A percentile compares a stretch with the other conserved stretches of the same genome.
Evolutionary conservation across 2,888 invertebrate genomes (phyloP).

Genomic region (Athalia rosae): DNA sequence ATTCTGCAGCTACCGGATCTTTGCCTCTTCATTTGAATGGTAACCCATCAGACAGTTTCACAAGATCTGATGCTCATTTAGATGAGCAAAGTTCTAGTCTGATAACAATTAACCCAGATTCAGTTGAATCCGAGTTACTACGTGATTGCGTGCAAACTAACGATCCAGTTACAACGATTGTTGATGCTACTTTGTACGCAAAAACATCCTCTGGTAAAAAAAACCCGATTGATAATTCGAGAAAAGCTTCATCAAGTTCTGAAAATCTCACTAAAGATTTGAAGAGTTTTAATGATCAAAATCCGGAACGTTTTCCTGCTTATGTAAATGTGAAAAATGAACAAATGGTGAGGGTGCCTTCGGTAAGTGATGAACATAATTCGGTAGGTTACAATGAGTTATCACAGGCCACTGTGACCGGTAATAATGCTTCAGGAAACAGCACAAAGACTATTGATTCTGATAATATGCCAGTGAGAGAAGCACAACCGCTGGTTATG

Average conservation of each 20-base stretch:
- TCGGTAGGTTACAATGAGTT: conserved; percentile 37
- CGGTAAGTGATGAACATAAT: conserved; percentile 41
- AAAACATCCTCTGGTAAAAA: conserved; percentile 8
- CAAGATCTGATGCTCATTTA: not conserved
- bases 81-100: conserved; percentile 28
- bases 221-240: not conserved
- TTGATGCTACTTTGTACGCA: conserved; percentile 15
- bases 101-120: conserved; percentile 24
- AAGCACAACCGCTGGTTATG: conserved; percentile 51
- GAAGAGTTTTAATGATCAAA: not conserved
- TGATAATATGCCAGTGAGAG: conserved; percentile 16
- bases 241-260: not conserved
- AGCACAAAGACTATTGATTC: conserved; percentile 18
- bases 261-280: conserved; percentile 17
- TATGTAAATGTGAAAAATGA: conserved; percentile 36
- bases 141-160: not conserved
- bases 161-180: not conserved
- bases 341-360: conserved; percentile 43
- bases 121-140: conserved; percentile 3
- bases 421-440: not conserved
- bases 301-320: conserved; percentile 22
- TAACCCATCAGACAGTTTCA: conserved; percentile 19
- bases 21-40: conserved; percentile 45
- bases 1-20: conserved; percentile 34
- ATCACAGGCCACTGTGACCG: conserved; percentile 4